Conservation (phyloP, 2,113 vertebrate genomes). For the Todiramphus chloris region DNA sequence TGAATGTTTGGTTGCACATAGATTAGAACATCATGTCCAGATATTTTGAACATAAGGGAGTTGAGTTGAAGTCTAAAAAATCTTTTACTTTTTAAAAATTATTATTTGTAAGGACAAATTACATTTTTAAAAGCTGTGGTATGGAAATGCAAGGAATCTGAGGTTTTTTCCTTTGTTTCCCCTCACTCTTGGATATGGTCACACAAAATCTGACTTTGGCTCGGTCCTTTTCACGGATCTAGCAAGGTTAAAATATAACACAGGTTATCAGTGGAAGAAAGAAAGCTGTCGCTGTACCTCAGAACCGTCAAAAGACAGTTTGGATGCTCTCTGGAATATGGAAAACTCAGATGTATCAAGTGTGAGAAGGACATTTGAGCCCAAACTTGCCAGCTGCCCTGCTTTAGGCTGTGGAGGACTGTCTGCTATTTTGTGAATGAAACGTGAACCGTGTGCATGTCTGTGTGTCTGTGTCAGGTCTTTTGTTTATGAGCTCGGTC, state of each 20-base stretch:
- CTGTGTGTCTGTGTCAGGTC: background rate
- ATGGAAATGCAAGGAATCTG: background rate
- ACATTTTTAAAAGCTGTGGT: background rate
- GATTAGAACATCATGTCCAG: background rate
- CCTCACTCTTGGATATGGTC: background rate
- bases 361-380: background rate
- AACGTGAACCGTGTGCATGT: background rate
- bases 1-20: background rate
- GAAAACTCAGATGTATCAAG: background rate
- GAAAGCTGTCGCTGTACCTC: background rate
- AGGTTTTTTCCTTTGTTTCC: background rate
- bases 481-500: background rate
- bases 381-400: background rate
- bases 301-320: fast-evolving
- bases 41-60: background rate
- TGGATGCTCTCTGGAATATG: background rate
- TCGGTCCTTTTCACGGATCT: background rate
- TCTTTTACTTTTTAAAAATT: background rate
- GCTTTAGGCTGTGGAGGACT: background rate
- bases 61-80: background rate
- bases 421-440: background rate
- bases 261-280: background rate
- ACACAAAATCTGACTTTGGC: background rate
- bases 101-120: background rate
- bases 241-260: background rate